Evolutionary conservation across 2,888 invertebrate genomes (phyloP), one percentile per base, ranked within the genome.

Genomic region (Rhamnusium bicolor): DNA sequence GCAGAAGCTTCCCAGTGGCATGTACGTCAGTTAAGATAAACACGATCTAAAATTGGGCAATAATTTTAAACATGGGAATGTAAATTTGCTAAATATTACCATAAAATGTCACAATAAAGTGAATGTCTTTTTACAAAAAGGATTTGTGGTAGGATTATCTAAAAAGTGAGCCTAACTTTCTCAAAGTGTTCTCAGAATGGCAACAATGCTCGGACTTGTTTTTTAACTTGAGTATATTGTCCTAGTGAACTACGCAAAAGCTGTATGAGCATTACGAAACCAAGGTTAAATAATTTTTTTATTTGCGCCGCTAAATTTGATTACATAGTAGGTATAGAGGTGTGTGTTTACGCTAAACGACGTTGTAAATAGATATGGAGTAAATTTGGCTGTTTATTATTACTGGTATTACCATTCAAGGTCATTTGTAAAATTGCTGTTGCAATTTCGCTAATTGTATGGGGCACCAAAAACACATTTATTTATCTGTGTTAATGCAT

Each of bases 201-300:
- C 54, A 69, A 71, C 67, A 61, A 61, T 61, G 67, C 63, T 60
- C 18, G 5, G 65, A 54, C 53, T 65, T 65, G 65, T 65, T 54
- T 65, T 65, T 53, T 29, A 54, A 32, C 18, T 14, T 24, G 53
- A 21, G 53, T 53, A 65, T 65, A 65, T 65, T 65, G 65, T 65
- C 65, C 65, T 40, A 65, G 65, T 65, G 65, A 65, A 65, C 65
- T 65, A 65, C 65, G 65, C 65, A 65, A 65, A 65, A 65, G 65
- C 65, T 51, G 65, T 32, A 29, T 27, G 65, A 65, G 65, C 65
- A n/a, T 65, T 65, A 65, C 65, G 65, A 65, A 65, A 65, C 53
- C 65, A 65, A 65, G 65, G 65, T 53, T 65, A 53, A 53, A 65
- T 65, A 65, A 53, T 65, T 65, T 65, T 51, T 65, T 65, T 65